A percentile compares a stretch with the other conserved stretches of the same genome.
Evolutionary conservation across 2,888 invertebrate species (phyloP).

Genomic region (Machimus rusticus): DNA sequence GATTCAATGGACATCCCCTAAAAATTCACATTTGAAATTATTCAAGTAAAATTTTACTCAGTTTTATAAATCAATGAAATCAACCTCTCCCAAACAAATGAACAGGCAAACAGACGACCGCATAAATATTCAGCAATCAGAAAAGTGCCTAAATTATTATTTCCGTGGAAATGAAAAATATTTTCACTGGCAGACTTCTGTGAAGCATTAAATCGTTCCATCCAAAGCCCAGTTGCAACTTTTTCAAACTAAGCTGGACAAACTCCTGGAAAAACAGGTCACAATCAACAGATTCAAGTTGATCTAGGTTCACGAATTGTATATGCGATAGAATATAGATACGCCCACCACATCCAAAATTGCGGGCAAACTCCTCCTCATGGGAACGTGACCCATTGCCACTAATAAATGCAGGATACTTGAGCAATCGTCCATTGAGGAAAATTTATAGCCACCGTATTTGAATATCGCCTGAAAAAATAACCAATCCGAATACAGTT

Average conservation of each 20-base stretch:
- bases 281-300: not conserved
- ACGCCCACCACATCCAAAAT: not conserved
- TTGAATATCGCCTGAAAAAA: slow-evolving; percentile 7
- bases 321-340: not conserved
- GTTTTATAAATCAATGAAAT: not conserved
- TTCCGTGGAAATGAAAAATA: not conserved
- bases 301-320: not conserved
- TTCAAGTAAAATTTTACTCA: not conserved
- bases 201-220: not conserved
- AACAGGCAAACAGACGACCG: not conserved
- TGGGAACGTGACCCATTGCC: not conserved
- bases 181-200: not conserved
- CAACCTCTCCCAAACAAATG: not conserved
- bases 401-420: slow-evolving; percentile 25
- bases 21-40: not conserved
- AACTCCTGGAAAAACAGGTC: not conserved
- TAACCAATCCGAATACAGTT: not conserved
- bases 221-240: not conserved
- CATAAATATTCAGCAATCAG: not conserved
- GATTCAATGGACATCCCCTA: not conserved
- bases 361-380: not conserved
- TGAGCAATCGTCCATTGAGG: not conserved
- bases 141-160: not conserved
- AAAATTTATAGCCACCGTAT: slow-evolving; percentile 8
- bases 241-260: not conserved